These are phyloP conservation scores for Trichomycterus rosablanca DNA, from an alignment of 2,113 vertebrate genomes.

Conservation along the genomic window DNA sequence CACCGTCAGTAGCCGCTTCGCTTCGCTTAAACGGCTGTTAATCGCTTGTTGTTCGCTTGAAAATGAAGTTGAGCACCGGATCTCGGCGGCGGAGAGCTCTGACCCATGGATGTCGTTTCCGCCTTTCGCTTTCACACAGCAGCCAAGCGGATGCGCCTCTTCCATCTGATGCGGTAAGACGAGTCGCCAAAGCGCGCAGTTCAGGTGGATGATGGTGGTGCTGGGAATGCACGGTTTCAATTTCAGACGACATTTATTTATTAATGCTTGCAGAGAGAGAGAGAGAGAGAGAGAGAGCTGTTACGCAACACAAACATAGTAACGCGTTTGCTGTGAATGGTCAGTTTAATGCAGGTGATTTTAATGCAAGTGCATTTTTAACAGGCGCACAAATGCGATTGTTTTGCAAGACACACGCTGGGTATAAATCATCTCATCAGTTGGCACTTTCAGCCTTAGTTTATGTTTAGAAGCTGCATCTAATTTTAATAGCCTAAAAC, in stretches of 20 bases:
- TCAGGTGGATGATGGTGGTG: neutral
- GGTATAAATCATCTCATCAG: too few species aligned
- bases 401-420: too few species aligned
- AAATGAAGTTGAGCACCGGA: slow-evolving; percentile 64
- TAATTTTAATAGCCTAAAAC: too few species aligned
- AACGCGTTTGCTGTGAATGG: neutral
- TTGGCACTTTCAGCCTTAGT: too few species aligned
- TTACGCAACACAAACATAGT: slow-evolving; percentile 8
- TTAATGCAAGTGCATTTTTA: neutral
- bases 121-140: slow-evolving; percentile 49
- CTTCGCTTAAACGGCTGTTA: neutral
- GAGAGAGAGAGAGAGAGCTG: neutral
- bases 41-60: slow-evolving; percentile 41
- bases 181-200: neutral
- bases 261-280: too few species aligned
- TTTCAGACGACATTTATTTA: neutral
- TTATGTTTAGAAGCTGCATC: too few species aligned
- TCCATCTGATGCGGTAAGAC: slow-evolving; percentile 70
- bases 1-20: neutral
- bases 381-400: neutral
- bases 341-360: neutral
- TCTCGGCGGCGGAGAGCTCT: slow-evolving; percentile 56
- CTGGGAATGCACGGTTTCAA: neutral
- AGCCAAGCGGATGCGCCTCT: slow-evolving; percentile 63
- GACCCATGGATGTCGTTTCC: slow-evolving; percentile 60